phyloP scores from a whole-genome alignment of 2,888 invertebrate species.

The Zonitis immaculata region DNA sequence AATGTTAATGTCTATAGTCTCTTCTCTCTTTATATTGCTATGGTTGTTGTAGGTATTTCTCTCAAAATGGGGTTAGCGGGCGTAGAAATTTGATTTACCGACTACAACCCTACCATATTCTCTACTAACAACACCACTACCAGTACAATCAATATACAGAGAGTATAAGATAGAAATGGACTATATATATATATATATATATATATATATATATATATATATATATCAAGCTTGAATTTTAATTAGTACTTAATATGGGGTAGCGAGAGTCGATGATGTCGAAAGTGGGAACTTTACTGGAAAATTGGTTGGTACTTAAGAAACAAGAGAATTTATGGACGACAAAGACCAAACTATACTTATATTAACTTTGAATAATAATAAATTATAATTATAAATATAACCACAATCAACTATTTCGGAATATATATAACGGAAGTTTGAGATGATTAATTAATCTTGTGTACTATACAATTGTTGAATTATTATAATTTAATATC shows the following conservation, averaged over 20 bases:
- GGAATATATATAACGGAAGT: constrained; percentile 8
- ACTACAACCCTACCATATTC: constrained; percentile 37
- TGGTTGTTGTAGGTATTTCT: constrained; percentile 24
- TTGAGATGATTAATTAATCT: constrained; percentile 13
- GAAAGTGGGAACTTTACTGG: constrained; percentile 28
- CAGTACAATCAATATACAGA: neutral
- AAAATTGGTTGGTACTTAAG: constrained; percentile 28
- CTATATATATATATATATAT: too few species aligned
- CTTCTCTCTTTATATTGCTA: constrained; percentile 26
- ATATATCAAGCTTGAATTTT: constrained; percentile 41
- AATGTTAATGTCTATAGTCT: constrained; percentile 35
- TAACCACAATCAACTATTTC: neutral
- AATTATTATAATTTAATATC: constrained; percentile 18
- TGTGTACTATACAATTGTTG: constrained; percentile 7
- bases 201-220: neutral
- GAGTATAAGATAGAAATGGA: neutral
- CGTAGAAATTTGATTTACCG: constrained; percentile 44
- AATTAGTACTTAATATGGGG: constrained; percentile 41
- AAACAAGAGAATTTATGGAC: constrained; percentile 28
- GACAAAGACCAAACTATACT: constrained; percentile 9
- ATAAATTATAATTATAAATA: neutral
- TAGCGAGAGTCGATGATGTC: constrained; percentile 23
- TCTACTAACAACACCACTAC: constrained; percentile 12
- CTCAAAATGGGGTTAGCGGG: constrained; percentile 40
- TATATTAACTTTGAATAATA: constrained; percentile 4